Base-by-base conservation (phyloP, 2,888 invertebrate genomes). In the Pachymerium ferrugineum region DNA sequence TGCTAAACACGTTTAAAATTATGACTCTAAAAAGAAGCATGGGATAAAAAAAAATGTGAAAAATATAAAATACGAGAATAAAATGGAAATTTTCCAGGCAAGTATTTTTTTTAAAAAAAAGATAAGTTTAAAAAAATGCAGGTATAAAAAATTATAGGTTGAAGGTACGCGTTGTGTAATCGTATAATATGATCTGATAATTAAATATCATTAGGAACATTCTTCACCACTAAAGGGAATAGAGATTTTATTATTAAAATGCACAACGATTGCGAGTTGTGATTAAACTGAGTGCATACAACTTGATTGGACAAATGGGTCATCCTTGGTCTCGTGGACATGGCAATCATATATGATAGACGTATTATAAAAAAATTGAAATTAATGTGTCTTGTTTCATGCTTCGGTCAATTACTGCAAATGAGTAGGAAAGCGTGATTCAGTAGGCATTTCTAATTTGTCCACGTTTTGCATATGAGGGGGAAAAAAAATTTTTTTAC, bases 251-350 rank as follows among this genome's bases (percentile, higher is more conserved):
- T n/a, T n/a, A n/a, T 62, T 62, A 62, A 62, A 62, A 62, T 25
- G 62, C 28, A 62, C n/a, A 62, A 25, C 16, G n/a, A 62, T 62
- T 25, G 25, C 38, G 14, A 14, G 25, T 25, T 5, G 62, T 62
- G 25, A 62, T 62, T 62, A 62, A 62, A 25, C 62, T 62, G 62
- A 25, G 10, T 62, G 62, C 10, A 8, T n/a, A n/a, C 62, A 25
- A 25, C 62, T 62, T 28, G 62, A 62, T 62, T 62, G 62, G 62
- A 25, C 62, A 62, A 62, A 62, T 62, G 62, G 62, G 62, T 62
- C 62, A 62, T 25, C 22, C 62, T 62, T 62, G 62, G 62, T 28
- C 62, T 62, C 62, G 62, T 62, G 62, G 62, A 62, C 62, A 62
- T 12, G 62, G 28, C 38, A 38, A 38, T 62, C 62, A 62, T 28